Conservation (phyloP, 2,797 vertebrate genomes). For the Pseudocheirus occidentalis region DNA sequence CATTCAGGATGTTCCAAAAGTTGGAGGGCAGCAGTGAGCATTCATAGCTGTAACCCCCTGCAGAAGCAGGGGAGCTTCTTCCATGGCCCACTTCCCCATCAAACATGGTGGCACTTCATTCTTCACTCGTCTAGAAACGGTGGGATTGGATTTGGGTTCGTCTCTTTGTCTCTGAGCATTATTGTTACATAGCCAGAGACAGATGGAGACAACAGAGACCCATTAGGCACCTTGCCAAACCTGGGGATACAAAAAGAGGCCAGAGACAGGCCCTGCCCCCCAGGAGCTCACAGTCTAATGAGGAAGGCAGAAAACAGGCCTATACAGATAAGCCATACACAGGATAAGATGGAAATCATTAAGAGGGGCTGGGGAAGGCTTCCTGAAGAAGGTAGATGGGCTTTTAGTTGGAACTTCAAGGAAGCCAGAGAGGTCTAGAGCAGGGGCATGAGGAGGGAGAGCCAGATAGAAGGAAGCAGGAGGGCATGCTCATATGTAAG, state of each 20-base stretch:
- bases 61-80: slow-evolving; percentile 14
- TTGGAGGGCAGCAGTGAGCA: background rate
- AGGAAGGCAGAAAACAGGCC: background rate
- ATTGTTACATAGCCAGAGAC: background rate
- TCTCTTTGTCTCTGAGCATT: background rate
- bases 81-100: slow-evolving; percentile 12
- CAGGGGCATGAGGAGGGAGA: no score
- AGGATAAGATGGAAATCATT: background rate
- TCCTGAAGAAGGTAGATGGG: background rate
- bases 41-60: background rate
- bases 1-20: background rate
- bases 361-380: background rate
- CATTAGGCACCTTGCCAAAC: background rate
- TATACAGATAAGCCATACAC: background rate
- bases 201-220: background rate
- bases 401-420: background rate
- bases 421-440: background rate
- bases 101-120: slow-evolving; percentile 21
- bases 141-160: no score
- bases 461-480: slow-evolving; percentile 31
- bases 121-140: background rate
- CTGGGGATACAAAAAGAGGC: background rate
- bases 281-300: background rate
- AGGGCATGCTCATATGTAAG: slow-evolving; percentile 60
- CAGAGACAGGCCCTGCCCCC: background rate